These are phyloP conservation scores for Tympanuchus pallidicinctus DNA, from an alignment of 2,113 vertebrate genomes.

Conservation along the genomic window DNA sequence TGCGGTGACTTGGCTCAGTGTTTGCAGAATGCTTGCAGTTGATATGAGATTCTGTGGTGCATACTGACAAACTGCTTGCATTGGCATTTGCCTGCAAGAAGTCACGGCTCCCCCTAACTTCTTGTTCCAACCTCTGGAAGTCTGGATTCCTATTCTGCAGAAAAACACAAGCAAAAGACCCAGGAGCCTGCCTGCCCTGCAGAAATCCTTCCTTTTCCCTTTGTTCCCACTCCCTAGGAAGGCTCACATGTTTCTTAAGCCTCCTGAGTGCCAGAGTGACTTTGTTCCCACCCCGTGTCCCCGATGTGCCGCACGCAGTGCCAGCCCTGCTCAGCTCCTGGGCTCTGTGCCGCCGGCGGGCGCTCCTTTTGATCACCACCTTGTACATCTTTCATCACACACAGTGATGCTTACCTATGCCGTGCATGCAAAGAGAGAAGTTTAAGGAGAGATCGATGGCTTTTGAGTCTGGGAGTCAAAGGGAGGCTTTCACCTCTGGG, in stretches of 20 bases:
- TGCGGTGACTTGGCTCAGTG: neutral
- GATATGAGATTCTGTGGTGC: fast-evolving
- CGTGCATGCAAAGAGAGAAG: neutral
- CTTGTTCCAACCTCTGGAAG: neutral
- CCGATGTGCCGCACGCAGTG: neutral
- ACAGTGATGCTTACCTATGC: neutral
- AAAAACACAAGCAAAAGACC: neutral
- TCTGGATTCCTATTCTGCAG: neutral
- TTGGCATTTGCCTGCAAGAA: neutral
- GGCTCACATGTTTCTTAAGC: neutral
- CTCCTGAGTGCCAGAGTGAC: neutral
- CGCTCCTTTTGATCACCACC: neutral
- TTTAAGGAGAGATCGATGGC: neutral
- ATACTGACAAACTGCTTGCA: neutral
- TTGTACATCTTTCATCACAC: neutral
- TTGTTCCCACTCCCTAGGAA: neutral
- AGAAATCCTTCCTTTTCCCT: neutral
- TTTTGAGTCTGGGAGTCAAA: constrained; percentile 24
- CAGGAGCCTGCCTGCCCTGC: neutral
- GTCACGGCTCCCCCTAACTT: neutral
- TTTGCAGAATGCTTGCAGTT: neutral
- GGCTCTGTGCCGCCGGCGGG: neutral
- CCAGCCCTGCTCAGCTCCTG: neutral
- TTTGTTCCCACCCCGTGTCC: neutral
- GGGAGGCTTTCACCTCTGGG: neutral